A percentile compares a stretch with the other conserved stretches of the same genome.
Conservation (phyloP, 1,140 invertebrate genomes). For the Drosophila mayri region DNA sequence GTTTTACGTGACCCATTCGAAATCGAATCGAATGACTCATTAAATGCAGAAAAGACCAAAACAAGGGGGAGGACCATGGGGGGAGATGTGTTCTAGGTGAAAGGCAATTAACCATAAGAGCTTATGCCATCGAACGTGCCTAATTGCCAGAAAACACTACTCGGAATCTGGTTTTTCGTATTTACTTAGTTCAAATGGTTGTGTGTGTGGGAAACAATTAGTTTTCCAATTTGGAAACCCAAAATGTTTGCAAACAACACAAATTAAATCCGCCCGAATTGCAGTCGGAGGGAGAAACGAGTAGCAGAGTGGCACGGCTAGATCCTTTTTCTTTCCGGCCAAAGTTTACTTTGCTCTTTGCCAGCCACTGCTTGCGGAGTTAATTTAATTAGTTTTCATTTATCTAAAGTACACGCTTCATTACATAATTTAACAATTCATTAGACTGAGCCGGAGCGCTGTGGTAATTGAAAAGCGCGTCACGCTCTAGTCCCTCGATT, state of each 20-base stretch:
- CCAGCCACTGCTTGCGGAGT: constrained; percentile 35
- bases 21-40: constrained; percentile 68
- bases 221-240: constrained; percentile 64
- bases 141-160: constrained; percentile 62
- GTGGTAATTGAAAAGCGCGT: constrained; percentile 71
- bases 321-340: constrained; percentile 30
- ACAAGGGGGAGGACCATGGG: constrained; percentile 2
- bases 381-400: constrained; percentile 78
- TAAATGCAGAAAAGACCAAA: constrained; percentile 55
- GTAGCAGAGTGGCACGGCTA: neutral
- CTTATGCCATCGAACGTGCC: constrained; percentile 64
- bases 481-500: constrained; percentile 56
- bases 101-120: constrained; percentile 67
- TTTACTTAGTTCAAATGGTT: constrained; percentile 57
- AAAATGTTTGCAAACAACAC: constrained; percentile 69
- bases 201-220: constrained; percentile 64
- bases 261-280: constrained; percentile 58
- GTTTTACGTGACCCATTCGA: constrained; percentile 72
- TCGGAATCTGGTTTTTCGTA: constrained; percentile 29
- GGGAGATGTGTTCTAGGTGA: constrained; percentile 23
- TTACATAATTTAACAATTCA: constrained; percentile 79
- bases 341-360: constrained; percentile 53
- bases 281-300: constrained; percentile 4
- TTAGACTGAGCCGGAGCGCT: constrained; percentile 61
- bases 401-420: constrained; percentile 77